Evolutionary conservation across 2,113 vertebrate species (phyloP).

Genomic region (Tachysurus vachellii): DNA sequence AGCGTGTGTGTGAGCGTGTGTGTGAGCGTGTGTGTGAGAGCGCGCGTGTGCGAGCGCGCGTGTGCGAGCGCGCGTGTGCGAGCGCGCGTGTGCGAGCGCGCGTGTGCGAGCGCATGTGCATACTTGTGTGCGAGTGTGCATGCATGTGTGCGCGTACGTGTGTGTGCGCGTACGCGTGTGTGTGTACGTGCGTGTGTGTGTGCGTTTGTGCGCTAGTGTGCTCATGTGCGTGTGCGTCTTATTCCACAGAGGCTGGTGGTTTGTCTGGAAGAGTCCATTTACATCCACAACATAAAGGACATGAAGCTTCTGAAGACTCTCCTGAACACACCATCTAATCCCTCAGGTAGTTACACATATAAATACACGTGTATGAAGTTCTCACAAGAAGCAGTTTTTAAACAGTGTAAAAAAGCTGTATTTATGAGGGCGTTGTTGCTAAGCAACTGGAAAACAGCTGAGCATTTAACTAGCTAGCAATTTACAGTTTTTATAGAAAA

Average conservation of each 20-base stretch:
- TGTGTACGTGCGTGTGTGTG: background rate
- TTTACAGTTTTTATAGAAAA: too few relatives aligned
- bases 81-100: too few relatives aligned
- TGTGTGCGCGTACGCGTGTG: background rate
- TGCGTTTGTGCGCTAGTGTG: constrained; percentile 5
- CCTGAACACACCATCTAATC: constrained; percentile 86
- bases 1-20: background rate
- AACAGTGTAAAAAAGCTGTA: too few relatives aligned
- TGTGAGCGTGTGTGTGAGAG: background rate
- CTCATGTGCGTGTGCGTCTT: constrained; percentile 23
- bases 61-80: background rate
- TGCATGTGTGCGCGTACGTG: background rate
- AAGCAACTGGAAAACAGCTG: too few relatives aligned
- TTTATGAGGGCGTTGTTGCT: too few relatives aligned
- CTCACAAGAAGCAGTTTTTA: too few relatives aligned
- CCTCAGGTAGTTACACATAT: constrained; percentile 71
- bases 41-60: too few relatives aligned
- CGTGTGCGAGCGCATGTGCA: background rate
- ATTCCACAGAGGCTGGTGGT: constrained; percentile 82
- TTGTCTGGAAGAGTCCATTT: constrained; percentile 87
- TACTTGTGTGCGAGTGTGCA: background rate
- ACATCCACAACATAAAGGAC: constrained; percentile 90
- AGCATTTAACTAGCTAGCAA: too few relatives aligned
- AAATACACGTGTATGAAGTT: too few relatives aligned
- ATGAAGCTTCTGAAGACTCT: constrained; percentile 93